Percentiles rank a stretch among this genome's conserved stretches.
Evolutionary conservation across 1,140 invertebrate genomes (phyloP).

Genomic region (Microvelia longipes): DNA sequence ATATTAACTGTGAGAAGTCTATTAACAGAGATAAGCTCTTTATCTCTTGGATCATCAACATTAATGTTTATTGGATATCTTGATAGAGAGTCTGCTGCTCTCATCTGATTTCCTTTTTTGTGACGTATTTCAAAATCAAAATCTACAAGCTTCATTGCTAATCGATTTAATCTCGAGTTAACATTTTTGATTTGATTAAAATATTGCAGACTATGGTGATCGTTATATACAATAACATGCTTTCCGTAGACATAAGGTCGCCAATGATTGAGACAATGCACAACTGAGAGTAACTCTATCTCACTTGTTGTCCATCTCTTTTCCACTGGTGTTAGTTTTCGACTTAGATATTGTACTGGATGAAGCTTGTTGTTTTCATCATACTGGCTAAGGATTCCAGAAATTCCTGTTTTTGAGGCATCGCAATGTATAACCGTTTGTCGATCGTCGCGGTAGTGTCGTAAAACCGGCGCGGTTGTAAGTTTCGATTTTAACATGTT

Average conservation of each 20-base stretch:
- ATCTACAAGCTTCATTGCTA: background rate
- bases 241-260: background rate
- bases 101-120: background rate
- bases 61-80: background rate
- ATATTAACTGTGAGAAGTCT: background rate
- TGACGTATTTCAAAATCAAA: background rate
- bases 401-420: background rate
- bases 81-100: background rate
- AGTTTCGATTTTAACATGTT: background rate
- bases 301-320: background rate
- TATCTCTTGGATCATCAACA: no score
- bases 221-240: background rate
- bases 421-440: background rate
- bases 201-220: background rate
- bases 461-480: background rate
- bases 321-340: background rate
- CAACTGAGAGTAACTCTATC: background rate
- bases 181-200: background rate
- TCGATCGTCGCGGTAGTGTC: background rate
- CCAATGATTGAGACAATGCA: background rate
- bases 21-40: background rate
- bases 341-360: background rate
- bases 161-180: background rate
- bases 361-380: background rate
- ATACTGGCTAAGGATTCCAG: background rate